A percentile compares a stretch with the other conserved stretches of the same genome.
These are phyloP conservation scores for Benthosema pterotum DNA, from an alignment of 2,797 vertebrate genomes.

Conservation along the genomic window DNA sequence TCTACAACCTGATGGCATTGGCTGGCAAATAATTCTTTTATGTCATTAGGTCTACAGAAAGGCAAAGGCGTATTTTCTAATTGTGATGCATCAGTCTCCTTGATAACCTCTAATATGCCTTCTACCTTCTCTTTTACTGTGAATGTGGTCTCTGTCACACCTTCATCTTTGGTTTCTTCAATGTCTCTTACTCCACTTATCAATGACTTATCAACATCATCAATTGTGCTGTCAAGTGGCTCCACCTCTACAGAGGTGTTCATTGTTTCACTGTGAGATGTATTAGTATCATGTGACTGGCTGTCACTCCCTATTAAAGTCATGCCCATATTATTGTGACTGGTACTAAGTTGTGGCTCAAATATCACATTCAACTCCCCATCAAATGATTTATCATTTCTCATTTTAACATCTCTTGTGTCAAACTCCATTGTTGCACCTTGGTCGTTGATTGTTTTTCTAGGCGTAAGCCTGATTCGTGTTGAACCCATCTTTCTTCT, in stretches of 20 bases:
- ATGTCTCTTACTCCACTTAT: too few species aligned
- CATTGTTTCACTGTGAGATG: too few species aligned
- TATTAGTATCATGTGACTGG: background rate
- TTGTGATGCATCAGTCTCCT: too few species aligned
- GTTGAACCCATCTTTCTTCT: slow-evolving; percentile 71
- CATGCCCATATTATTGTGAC: background rate
- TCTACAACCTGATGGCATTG: too few species aligned
- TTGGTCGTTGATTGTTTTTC: slow-evolving; percentile 13
- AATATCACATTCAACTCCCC: background rate
- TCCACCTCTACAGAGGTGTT: background rate
- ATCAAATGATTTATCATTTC: background rate
- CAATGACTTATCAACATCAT: background rate
- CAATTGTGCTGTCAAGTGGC: background rate
- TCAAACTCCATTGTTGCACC: slow-evolving; percentile 14
- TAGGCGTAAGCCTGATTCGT: slow-evolving; percentile 38
- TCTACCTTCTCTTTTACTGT: too few species aligned
- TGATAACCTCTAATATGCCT: too few species aligned
- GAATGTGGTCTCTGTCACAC: too few species aligned
- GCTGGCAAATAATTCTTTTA: too few species aligned
- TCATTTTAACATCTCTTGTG: slow-evolving; percentile 1
- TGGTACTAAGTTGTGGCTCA: background rate
- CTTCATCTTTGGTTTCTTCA: too few species aligned
- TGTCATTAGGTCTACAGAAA: slow-evolving; percentile 5
- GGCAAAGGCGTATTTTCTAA: too few species aligned
- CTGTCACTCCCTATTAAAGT: background rate